Evolutionary conservation across 2,888 invertebrate genomes (phyloP).

Genomic region (Mellilla xanthometata): DNA sequence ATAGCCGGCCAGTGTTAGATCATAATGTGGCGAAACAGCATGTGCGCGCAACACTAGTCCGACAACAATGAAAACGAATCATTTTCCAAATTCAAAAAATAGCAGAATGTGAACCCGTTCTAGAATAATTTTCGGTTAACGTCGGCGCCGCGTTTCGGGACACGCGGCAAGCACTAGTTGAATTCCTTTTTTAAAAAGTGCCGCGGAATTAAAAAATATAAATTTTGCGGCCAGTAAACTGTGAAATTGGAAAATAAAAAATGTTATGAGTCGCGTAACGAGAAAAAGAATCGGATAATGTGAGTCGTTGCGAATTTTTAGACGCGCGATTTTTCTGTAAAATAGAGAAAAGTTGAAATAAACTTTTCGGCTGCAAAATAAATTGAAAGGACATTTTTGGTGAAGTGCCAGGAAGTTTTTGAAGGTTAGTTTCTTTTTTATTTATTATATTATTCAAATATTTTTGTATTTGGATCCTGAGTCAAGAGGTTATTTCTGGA

Average conservation of each 20-base stretch:
- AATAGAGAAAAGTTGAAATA: background rate
- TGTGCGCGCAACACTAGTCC: conserved; percentile 69
- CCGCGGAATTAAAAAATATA: conserved; percentile 20
- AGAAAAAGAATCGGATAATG: conserved; percentile 48
- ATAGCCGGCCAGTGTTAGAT: conserved; percentile 82
- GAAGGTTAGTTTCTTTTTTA: conserved; percentile 26
- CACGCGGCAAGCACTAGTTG: conserved; percentile 26
- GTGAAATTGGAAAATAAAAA: conserved; percentile 70
- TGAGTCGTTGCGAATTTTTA: conserved; percentile 40
- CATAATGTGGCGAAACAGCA: conserved; percentile 82
- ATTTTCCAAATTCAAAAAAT: conserved; percentile 44
- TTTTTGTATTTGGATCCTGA: background rate
- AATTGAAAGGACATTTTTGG: conserved; percentile 20
- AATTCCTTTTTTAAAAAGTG: conserved; percentile 25
- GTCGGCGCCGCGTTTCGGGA: conserved; percentile 19
- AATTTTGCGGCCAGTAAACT: conserved; percentile 27
- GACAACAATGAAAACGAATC: conserved; percentile 68
- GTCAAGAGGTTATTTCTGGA: background rate
- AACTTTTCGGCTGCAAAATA: background rate
- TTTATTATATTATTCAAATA: background rate
- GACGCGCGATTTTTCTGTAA: conserved; percentile 33
- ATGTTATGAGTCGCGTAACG: conserved; percentile 47
- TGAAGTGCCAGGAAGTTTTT: conserved; percentile 23
- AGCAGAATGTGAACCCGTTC: conserved; percentile 27
- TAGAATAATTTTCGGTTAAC: conserved; percentile 22